Evolutionary conservation across 1,140 invertebrate species (phyloP).

Genomic region (Araneus ventricosus): DNA sequence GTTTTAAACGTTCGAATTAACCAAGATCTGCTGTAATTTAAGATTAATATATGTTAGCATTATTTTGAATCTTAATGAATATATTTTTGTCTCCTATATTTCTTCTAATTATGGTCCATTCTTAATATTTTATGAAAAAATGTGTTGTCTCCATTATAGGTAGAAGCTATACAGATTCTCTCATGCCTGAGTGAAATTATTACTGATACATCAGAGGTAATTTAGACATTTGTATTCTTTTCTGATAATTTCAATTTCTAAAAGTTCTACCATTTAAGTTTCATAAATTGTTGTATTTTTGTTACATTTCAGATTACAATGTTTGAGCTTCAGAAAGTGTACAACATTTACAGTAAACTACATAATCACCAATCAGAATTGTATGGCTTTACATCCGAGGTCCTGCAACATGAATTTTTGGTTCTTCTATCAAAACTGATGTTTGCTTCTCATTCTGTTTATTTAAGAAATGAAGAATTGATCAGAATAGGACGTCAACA

Average conservation of each 20-base stretch:
- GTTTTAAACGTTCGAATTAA: too few relatives aligned
- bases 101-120: neutral
- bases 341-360: constrained; percentile 51
- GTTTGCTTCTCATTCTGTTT: constrained; percentile 49
- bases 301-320: constrained; percentile 45
- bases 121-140: too few relatives aligned
- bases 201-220: constrained; percentile 34
- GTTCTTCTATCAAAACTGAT: constrained; percentile 53
- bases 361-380: neutral
- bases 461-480: constrained; percentile 54
- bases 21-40: too few relatives aligned
- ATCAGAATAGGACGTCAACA: constrained; percentile 44
- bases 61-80: too few relatives aligned
- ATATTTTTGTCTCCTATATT: neutral
- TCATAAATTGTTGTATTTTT: neutral
- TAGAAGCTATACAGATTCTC: constrained; percentile 52
- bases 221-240: neutral
- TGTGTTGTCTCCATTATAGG: neutral
- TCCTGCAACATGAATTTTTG: constrained; percentile 6
- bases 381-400: constrained; percentile 12
- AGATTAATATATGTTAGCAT: too few relatives aligned
- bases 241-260: neutral
- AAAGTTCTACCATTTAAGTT: neutral
- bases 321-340: constrained; percentile 65
- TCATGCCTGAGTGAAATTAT: constrained; percentile 65